Evolutionary conservation across 2,888 invertebrate genomes (phyloP), one percentile per base, ranked within the genome.

Genomic region (Ichneumon xanthorius): DNA sequence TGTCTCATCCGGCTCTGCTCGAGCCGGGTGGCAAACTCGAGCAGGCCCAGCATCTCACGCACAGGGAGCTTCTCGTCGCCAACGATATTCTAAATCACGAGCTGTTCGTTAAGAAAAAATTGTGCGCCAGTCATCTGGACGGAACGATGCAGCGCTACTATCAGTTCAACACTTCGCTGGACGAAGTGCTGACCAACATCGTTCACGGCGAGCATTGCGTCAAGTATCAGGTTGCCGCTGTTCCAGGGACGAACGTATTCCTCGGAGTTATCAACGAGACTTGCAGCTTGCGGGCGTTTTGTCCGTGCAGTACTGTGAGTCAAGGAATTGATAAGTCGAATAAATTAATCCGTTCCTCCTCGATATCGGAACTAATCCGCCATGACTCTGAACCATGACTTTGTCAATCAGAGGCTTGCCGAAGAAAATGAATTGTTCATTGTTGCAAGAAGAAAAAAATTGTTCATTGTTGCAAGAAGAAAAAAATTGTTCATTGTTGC

Each of bases 71-170:
- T 0, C 95, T 98, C 92, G 96, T 98, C 30, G 98, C 98, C 11
- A 98, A 97, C 92, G 98, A 98, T 92, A 97, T 99, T 93, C 94
- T 98, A 16, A 98, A 97, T 92, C 98, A 98, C 90, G 96, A 96
- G 89, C 95, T 96, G 72, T 97, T 98, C 90, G 97, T 98, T 14
- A 96, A 96, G 79, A 98, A 98, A 93, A 96, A 96, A 91, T 95
- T 97, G 67, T 99, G 99, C 93, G 97, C 97, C 89, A 97, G 97
- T 94, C 97, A 97, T 93, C 96, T 96, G 90, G 98, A 98, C 92
- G 96, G 97, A 80, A 98, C 98, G 0, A 95, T 98, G 86, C 98
- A 98, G 93, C 95, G 94, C 61, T 97, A 96, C 93, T 98, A 98
- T 91, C 96, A 96, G 93, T 97, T 98, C 91, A 98, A 98, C 93